Percentiles rank a stretch among this genome's conserved stretches.
Conservation (phyloP, 2,797 vertebrate species). For the Peromyscus melanophrys region DNA sequence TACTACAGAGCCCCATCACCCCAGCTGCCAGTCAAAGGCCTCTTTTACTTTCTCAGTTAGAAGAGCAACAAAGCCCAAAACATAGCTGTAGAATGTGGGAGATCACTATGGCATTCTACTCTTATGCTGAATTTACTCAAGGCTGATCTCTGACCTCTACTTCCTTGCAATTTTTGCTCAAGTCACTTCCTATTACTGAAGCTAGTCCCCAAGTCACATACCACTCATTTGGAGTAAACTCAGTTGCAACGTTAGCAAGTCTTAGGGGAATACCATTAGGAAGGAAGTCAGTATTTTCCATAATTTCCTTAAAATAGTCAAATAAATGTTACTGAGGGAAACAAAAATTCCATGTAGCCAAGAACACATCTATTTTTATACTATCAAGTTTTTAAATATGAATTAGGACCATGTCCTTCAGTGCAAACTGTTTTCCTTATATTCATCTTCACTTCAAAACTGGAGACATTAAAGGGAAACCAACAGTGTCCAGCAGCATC, state of each 20-base stretch:
- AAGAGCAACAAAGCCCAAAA: conserved; percentile 18
- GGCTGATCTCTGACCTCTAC: conserved; percentile 18
- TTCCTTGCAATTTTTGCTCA: conserved; percentile 48
- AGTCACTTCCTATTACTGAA: conserved; percentile 58
- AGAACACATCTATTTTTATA: conserved; percentile 48
- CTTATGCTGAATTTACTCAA: conserved; percentile 16
- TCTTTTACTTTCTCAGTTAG: conserved; percentile 43
- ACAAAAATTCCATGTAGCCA: conserved; percentile 44
- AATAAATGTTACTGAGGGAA: conserved; percentile 51
- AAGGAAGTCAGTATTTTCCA: conserved; percentile 58
- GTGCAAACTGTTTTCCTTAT: background rate
- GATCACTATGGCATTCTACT: background rate
- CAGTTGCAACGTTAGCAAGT: conserved; percentile 12
- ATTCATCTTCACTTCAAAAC: conserved; percentile 20
- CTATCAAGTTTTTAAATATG: conserved; percentile 17
- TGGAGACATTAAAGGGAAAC: conserved; percentile 46
- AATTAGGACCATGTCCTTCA: background rate
- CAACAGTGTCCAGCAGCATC: conserved; percentile 12
- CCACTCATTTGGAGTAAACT: background rate
- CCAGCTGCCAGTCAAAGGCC: background rate
- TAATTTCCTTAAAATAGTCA: conserved; percentile 70
- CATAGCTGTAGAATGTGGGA: conserved; percentile 10
- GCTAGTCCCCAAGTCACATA: background rate
- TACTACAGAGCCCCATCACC: background rate
- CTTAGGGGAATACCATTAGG: background rate